These are phyloP conservation scores for Protobothrops flavoviridis DNA, from an alignment of 2,113 vertebrate species.

Conservation along the genomic window DNA sequence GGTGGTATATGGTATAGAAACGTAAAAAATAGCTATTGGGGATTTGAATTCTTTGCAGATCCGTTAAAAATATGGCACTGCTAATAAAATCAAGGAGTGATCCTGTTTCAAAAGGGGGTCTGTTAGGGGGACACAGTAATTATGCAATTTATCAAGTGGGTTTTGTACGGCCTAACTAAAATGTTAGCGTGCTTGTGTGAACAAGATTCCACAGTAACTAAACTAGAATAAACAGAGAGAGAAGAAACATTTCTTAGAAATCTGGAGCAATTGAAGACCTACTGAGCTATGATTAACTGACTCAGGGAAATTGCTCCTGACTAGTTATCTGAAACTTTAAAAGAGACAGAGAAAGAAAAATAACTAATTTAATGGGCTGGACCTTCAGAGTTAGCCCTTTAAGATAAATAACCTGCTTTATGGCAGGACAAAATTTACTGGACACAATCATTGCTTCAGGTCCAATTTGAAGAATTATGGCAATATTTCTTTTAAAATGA, in stretches of 20 bases:
- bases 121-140: slow-evolving; percentile 1
- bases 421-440: slow-evolving; percentile 21
- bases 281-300: slow-evolving; percentile 35
- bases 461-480: background rate
- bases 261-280: slow-evolving; percentile 47
- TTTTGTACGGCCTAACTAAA: slow-evolving; percentile 23
- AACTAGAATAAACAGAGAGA: slow-evolving; percentile 39
- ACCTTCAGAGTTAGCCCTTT: slow-evolving; percentile 13
- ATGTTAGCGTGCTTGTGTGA: slow-evolving; percentile 25
- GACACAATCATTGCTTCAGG: background rate
- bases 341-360: background rate
- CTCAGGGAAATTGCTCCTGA: background rate
- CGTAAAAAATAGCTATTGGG: too few species aligned
- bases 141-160: background rate
- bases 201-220: slow-evolving; percentile 42
- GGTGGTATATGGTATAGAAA: too few species aligned
- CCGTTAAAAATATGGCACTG: background rate
- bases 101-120: background rate
- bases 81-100: background rate
- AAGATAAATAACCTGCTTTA: slow-evolving; percentile 35
- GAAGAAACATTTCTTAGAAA: slow-evolving; percentile 63
- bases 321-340: slow-evolving; percentile 35
- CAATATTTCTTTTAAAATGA: slow-evolving; percentile 24
- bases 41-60: background rate
- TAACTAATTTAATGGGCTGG: slow-evolving; percentile 36